Evolutionary conservation across 2,888 invertebrate genomes (phyloP).

Genomic region (Pseudolycoriella hygida): DNA sequence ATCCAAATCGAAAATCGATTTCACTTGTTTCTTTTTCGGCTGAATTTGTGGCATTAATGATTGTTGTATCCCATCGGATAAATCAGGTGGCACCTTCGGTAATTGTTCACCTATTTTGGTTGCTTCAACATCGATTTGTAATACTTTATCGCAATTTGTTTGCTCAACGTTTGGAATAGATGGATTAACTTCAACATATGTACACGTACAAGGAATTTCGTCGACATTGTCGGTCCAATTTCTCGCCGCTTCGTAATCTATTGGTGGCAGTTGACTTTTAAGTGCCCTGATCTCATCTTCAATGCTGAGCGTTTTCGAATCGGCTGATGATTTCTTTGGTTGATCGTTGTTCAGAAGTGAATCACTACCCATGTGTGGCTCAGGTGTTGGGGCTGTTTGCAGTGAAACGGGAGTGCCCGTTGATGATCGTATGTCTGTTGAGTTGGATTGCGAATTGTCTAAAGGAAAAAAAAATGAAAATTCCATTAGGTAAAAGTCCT

Average conservation of each 20-base stretch:
- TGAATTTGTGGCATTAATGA: not conserved
- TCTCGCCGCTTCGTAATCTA: slow-evolving; percentile 8
- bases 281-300: slow-evolving; percentile 15
- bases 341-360: slow-evolving; percentile 5
- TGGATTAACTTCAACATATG: slow-evolving; percentile 10
- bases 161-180: not conserved
- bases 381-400: slow-evolving; percentile 13
- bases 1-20: slow-evolving; percentile 28
- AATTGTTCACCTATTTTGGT: not conserved
- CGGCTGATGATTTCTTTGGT: not conserved
- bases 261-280: slow-evolving; percentile 12
- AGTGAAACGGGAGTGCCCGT: slow-evolving; percentile 16
- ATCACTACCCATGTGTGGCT: slow-evolving; percentile 12
- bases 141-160: not conserved
- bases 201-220: slow-evolving; percentile 14
- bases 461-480: not conserved
- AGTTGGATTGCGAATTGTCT: slow-evolving; percentile 14
- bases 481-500: not conserved
- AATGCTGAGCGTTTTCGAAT: slow-evolving; percentile 6
- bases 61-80: not conserved
- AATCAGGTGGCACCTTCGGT: not conserved
- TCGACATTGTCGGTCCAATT: slow-evolving; percentile 5
- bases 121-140: not conserved
- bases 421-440: slow-evolving; percentile 17
- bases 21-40: slow-evolving; percentile 16